phyloP scores from a whole-genome alignment of 1,140 invertebrate genomes.

The Brachionus rotundiformis region DNA sequence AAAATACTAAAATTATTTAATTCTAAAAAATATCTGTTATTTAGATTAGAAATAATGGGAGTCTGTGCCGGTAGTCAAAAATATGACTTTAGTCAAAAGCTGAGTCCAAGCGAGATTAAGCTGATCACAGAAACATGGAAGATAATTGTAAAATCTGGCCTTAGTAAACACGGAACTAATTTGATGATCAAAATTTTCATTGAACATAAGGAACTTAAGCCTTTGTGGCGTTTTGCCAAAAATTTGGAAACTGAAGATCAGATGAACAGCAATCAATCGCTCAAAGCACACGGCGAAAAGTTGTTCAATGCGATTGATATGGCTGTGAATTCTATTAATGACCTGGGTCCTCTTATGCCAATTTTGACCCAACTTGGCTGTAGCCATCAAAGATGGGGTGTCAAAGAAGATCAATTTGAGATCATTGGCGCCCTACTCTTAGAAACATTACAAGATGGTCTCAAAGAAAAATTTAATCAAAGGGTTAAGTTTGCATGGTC shows the following conservation, averaged over 20 bases:
- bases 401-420: slow-evolving; percentile 45
- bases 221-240: slow-evolving; percentile 26
- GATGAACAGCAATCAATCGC: slow-evolving; percentile 39
- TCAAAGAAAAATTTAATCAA: slow-evolving; percentile 25
- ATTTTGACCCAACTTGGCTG: slow-evolving; percentile 45
- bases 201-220: slow-evolving; percentile 37
- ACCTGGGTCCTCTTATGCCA: not conserved
- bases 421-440: not conserved
- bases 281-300: slow-evolving; percentile 49
- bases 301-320: slow-evolving; percentile 44
- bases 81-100: slow-evolving; percentile 3
- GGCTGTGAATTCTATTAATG: slow-evolving; percentile 33
- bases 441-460: slow-evolving; percentile 3
- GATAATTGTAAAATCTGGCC: not conserved
- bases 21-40: no score
- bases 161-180: slow-evolving; percentile 9
- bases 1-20: no score
- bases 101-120: slow-evolving; percentile 18
- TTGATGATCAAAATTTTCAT: slow-evolving; percentile 39
- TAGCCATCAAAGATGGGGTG: slow-evolving; percentile 25
- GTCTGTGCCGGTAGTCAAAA: slow-evolving; percentile 16
- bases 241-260: slow-evolving; percentile 42
- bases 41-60: slow-evolving; percentile 47
- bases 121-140: slow-evolving; percentile 25
- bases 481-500: slow-evolving; percentile 25